phyloP scores from a whole-genome alignment of 1,140 invertebrate species.

The Anoplophora glabripennis region DNA sequence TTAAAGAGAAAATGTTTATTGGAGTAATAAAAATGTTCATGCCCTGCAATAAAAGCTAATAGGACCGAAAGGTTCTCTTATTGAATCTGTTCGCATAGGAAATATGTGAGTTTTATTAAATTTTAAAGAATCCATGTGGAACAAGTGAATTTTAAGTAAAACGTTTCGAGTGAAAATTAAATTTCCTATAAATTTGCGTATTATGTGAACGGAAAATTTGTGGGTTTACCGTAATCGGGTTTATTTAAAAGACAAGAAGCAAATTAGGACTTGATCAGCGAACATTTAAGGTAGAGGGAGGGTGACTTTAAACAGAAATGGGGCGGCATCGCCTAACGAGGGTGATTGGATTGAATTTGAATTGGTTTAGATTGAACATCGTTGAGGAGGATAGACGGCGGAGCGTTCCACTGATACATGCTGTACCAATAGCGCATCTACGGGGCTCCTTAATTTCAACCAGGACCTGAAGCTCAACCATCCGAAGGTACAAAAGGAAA shows the following conservation, averaged over 20 bases:
- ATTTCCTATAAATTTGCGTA: too few relatives aligned
- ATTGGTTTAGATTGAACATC: slow-evolving; percentile 47
- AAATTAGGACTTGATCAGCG: slow-evolving; percentile 47
- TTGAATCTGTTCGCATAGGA: slow-evolving; percentile 29
- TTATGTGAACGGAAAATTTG: slow-evolving; percentile 5
- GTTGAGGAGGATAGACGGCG: slow-evolving; percentile 37
- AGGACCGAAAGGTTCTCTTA: slow-evolving; percentile 29
- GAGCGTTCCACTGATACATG: too few relatives aligned
- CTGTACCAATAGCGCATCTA: too few relatives aligned
- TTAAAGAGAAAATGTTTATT: slow-evolving; percentile 24
- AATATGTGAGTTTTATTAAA: slow-evolving; percentile 34
- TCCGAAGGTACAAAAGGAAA: too few relatives aligned
- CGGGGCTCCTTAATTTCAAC: too few relatives aligned
- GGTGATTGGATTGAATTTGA: slow-evolving; percentile 46
- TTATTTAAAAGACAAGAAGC: slow-evolving; percentile 46
- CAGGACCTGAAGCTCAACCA: too few relatives aligned
- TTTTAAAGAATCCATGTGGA: slow-evolving; percentile 29
- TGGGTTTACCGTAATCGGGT: slow-evolving; percentile 39
- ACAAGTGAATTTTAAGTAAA: slow-evolving; percentile 24
- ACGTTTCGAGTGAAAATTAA: slow-evolving; percentile 7
- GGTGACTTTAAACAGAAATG: slow-evolving; percentile 43
- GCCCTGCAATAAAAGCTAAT: slow-evolving; percentile 29
- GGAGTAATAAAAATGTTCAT: slow-evolving; percentile 30
- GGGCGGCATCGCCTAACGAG: slow-evolving; percentile 44
- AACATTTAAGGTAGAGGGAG: slow-evolving; percentile 43